Evolutionary conservation across 2,888 invertebrate genomes (phyloP).

Genomic region (Pantelozetes paolii): DNA sequence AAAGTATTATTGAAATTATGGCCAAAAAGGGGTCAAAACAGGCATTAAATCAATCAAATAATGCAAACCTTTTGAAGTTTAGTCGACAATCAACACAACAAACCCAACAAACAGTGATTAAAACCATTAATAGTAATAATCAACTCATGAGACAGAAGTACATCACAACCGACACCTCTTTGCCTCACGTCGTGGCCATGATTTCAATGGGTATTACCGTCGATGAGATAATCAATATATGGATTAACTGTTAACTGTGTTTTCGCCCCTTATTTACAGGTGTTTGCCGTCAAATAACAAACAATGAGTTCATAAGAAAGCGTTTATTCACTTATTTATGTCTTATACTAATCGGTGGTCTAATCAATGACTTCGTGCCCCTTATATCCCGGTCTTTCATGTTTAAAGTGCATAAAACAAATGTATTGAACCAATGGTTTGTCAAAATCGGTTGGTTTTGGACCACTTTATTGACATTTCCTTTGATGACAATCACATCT

Average conservation of each 20-base stretch:
- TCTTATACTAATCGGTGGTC: conserved; percentile 39
- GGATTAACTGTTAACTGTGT: too few relatives aligned
- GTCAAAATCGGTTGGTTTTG: conserved; percentile 44
- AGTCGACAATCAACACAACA: too few relatives aligned
- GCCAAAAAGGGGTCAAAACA: background rate
- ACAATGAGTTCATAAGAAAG: conserved; percentile 4
- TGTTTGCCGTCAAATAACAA: conserved; percentile 41
- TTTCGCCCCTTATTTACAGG: too few relatives aligned
- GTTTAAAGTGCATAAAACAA: conserved; percentile 1
- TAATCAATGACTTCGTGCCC: conserved; percentile 40
- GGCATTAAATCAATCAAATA: background rate
- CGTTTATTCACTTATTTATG: conserved; percentile 37
- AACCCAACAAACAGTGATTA: too few relatives aligned
- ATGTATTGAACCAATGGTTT: conserved; percentile 40
- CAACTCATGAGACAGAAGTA: too few relatives aligned
- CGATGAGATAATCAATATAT: too few relatives aligned
- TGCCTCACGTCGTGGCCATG: conserved; percentile 35
- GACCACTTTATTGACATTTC: conserved; percentile 36
- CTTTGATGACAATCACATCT: conserved; percentile 39
- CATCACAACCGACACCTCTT: conserved; percentile 30
- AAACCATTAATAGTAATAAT: too few relatives aligned
- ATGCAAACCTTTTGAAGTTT: too few relatives aligned
- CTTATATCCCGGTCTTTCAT: conserved; percentile 30
- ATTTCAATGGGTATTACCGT: conserved; percentile 8
- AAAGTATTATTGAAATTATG: background rate